Conservation (phyloP, 2,888 invertebrate genomes). For the Pristionchus exspectatus region DNA sequence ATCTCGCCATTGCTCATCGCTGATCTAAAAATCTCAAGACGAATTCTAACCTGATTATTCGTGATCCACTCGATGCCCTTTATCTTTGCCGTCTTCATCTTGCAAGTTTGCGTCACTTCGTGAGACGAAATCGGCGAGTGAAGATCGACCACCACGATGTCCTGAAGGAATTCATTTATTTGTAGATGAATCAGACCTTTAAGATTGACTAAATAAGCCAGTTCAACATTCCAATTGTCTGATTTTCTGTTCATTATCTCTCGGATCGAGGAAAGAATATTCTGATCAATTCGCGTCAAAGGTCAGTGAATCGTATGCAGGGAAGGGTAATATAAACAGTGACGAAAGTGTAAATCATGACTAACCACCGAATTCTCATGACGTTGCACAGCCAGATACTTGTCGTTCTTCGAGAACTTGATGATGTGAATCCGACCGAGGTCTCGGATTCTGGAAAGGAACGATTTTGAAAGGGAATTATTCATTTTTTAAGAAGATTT, state of each 20-base stretch:
- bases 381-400: slow-evolving; percentile 51
- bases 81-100: slow-evolving; percentile 46
- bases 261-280: too few relatives aligned
- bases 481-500: too few relatives aligned
- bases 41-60: slow-evolving; percentile 43
- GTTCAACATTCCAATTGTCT: too few relatives aligned
- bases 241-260: not conserved
- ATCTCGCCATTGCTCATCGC: too few relatives aligned
- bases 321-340: not conserved
- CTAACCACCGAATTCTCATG: slow-evolving; percentile 49
- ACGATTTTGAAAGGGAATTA: not conserved
- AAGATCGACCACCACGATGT: slow-evolving; percentile 33
- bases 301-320: not conserved
- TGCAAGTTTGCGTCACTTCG: slow-evolving; percentile 48
- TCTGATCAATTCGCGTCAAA: not conserved
- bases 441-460: slow-evolving; percentile 26
- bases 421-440: slow-evolving; percentile 44
- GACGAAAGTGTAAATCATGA: not conserved
- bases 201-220: too few relatives aligned
- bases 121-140: not conserved
- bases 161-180: slow-evolving; percentile 23
- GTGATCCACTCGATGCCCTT: slow-evolving; percentile 52
- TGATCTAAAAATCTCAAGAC: too few relatives aligned
- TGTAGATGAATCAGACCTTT: too few relatives aligned
- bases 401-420: slow-evolving; percentile 41